Evolutionary conservation across 2,797 vertebrate genomes (phyloP), one percentile per base, ranked within the genome.

Genomic region (Amazonetta brasiliensis): DNA sequence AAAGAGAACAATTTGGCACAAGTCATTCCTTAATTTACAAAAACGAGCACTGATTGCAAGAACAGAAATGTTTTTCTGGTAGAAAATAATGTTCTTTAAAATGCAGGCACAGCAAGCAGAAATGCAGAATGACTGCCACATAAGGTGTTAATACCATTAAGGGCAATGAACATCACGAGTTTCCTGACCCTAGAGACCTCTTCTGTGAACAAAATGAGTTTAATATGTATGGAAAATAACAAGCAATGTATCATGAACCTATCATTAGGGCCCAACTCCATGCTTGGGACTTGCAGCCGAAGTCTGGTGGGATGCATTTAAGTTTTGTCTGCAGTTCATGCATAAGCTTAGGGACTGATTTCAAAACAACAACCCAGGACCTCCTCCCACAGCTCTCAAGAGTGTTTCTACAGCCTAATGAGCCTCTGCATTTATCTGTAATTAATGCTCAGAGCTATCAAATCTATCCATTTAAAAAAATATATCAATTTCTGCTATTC

Each of bases 1-100:
- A 28, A 94, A 90, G 77, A 95, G 95, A 97, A 96, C 84, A 86
- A 93, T 97, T 97, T 97, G 96, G 96, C 92, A 94, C 92, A 94
- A 91, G 91, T 94, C 94, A 93, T 89, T 89, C 92, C 92, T 96
- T 98, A 95, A 98, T 98, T 97, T 97, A 97, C 94, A 95, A 69
- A 94, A 96, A 95, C 4, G 74, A 96, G 95, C 91, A 59, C 82
- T 79, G 94, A 93, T 95, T 79, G 92, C 93, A 91, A 91, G 91
- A 96, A 90, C 84, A 35, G 89, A 66, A 83, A 84, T 39, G 55
- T 75, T 80, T 96, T 92, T 95, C 86, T 95, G 91, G 79, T 83
- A 95, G 90, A 90, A 96, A 97, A 91, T 71, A 86, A 79, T 15
- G 31, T 85, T 87, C 89, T 95, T 92, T 77, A 82, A 96, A 95